Conservation (phyloP, 2,797 vertebrate species). For the Characodon lateralis region DNA sequence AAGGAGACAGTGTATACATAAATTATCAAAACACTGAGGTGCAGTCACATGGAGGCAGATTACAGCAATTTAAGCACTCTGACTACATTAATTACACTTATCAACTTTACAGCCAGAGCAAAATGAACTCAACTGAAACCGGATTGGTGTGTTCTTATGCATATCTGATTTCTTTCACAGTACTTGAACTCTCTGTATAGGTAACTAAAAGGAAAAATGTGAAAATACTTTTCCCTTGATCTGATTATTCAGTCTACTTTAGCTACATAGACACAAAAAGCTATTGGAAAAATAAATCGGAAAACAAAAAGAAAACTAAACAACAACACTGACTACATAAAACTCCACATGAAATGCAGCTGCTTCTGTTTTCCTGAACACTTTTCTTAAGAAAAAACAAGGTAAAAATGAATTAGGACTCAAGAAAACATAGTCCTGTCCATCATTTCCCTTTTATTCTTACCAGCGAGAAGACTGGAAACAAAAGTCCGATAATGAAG, state of each 20-base stretch:
- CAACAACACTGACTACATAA: background rate
- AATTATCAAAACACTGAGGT: slow-evolving; percentile 21
- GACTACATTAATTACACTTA: slow-evolving; percentile 4
- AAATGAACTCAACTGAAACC: background rate
- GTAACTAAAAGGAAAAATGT: background rate
- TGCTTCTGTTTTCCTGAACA: background rate
- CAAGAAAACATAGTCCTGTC: background rate
- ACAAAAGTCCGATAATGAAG: slow-evolving; percentile 94
- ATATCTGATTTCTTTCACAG: background rate
- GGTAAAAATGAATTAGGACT: background rate
- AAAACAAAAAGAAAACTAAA: background rate
- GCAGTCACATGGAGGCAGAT: background rate
- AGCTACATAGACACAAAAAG: background rate
- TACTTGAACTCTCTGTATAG: background rate
- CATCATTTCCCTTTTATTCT: background rate
- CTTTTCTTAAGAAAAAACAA: background rate
- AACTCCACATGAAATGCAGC: background rate
- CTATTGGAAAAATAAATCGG: background rate
- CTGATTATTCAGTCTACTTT: background rate
- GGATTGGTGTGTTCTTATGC: background rate
- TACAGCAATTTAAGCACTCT: background rate
- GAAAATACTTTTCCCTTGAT: background rate
- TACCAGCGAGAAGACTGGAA: slow-evolving; percentile 90
- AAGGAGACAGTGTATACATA: slow-evolving; percentile 4
- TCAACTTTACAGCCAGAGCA: background rate